These are phyloP conservation scores for Petrocephalus schoutedeni DNA, from an alignment of 2,797 vertebrate species.

Conservation along the genomic window DNA sequence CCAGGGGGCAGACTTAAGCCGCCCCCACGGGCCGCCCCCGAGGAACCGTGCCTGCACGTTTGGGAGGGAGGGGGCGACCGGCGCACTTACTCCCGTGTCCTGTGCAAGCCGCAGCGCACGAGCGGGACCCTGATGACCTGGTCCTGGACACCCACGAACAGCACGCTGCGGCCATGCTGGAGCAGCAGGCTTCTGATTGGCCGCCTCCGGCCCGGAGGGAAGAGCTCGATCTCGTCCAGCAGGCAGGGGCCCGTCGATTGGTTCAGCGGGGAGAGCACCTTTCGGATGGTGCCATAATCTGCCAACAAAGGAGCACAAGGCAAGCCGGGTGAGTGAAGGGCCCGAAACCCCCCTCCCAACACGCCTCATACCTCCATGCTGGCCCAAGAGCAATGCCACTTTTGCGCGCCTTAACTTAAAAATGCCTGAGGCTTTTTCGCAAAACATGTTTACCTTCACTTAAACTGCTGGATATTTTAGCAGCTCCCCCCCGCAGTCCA, in stretches of 20 bases:
- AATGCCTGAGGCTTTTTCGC: too few relatives aligned
- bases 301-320: conserved; percentile 10
- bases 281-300: conserved; percentile 91
- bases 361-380: not conserved
- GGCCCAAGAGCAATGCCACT: not conserved
- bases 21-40: not conserved
- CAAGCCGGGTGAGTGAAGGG: not conserved
- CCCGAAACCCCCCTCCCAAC: not conserved
- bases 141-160: conserved; percentile 81
- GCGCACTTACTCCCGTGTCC: conserved; percentile 49
- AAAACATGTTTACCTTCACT: too few relatives aligned
- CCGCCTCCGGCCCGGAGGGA: conserved; percentile 66
- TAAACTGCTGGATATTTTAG: too few relatives aligned
- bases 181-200: conserved; percentile 80
- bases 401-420: too few relatives aligned
- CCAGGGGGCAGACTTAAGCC: not conserved
- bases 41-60: not conserved
- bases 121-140: conserved; percentile 81
- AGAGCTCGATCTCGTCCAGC: conserved; percentile 85
- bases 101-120: conserved; percentile 65
- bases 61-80: not conserved
- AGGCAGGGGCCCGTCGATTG: conserved; percentile 76
- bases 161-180: conserved; percentile 77
- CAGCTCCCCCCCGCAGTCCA: not conserved
- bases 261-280: conserved; percentile 77